Conservation (phyloP, 2,888 invertebrate species). For the Oasisia sp. region DNA sequence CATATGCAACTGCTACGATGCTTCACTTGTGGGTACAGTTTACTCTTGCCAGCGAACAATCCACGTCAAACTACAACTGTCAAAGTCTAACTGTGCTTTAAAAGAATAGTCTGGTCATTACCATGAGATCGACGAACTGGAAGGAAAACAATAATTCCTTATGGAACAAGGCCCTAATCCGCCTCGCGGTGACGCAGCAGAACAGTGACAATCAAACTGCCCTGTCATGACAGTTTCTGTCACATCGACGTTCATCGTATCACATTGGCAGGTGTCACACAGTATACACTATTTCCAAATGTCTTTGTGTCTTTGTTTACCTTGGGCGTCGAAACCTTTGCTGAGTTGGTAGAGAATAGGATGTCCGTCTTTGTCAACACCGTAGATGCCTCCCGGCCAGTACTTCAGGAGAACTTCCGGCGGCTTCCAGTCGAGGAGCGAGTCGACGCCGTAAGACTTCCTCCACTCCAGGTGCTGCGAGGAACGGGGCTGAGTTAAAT, state of each 20-base stretch:
- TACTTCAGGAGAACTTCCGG: constrained; percentile 14
- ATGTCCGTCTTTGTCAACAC: not conserved
- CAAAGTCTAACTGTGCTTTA: too few relatives aligned
- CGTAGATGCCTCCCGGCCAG: constrained; percentile 17
- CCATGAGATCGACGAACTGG: too few relatives aligned
- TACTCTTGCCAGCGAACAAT: not conserved
- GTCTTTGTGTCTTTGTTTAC: not conserved
- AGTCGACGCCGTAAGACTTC: constrained; percentile 55
- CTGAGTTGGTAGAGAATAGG: constrained; percentile 21
- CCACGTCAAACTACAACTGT: not conserved
- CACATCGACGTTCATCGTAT: too few relatives aligned
- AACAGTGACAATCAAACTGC: too few relatives aligned
- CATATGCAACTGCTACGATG: too few relatives aligned
- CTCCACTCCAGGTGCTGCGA: constrained; percentile 57
- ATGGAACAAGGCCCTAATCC: too few relatives aligned
- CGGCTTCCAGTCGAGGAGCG: constrained; percentile 46
- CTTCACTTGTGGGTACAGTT: not conserved
- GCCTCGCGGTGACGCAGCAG: too few relatives aligned
- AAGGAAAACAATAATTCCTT: too few relatives aligned
- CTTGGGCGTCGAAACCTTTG: constrained; percentile 19
- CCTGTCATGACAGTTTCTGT: too few relatives aligned
- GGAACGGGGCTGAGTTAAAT: not conserved
- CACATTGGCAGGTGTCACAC: not conserved
- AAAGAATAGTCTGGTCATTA: too few relatives aligned
- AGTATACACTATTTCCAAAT: not conserved